Evolutionary conservation across 2,888 invertebrate genomes (phyloP).

Genomic region (Drosophila picticornis): DNA sequence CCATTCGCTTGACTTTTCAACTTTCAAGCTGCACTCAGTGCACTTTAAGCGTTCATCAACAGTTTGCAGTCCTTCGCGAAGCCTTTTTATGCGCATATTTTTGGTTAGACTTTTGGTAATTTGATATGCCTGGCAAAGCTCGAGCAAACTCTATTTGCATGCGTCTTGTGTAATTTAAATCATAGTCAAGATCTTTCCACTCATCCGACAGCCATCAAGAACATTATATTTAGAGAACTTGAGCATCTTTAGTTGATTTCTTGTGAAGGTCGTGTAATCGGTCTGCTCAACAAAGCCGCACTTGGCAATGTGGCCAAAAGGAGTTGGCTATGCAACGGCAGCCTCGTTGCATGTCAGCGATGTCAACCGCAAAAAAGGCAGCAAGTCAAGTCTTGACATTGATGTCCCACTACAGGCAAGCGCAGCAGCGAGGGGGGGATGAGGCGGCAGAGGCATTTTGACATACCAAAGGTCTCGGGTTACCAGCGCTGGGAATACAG

Average conservation of each 20-base stretch:
- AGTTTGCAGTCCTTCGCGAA: slow-evolving; percentile 17
- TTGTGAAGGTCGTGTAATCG: slow-evolving; percentile 19
- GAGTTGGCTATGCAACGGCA: slow-evolving; percentile 19
- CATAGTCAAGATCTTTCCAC: not conserved
- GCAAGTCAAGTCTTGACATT: slow-evolving; percentile 64
- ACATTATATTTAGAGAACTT: not conserved
- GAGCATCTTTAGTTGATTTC: not conserved
- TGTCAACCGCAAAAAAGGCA: slow-evolving; percentile 65
- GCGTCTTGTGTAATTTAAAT: slow-evolving; percentile 6
- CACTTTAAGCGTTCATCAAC: slow-evolving; percentile 11
- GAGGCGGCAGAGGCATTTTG: slow-evolving; percentile 34
- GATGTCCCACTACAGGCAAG: slow-evolving; percentile 53
- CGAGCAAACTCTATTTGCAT: not conserved
- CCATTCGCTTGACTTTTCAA: slow-evolving; percentile 38
- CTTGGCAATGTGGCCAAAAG: slow-evolving; percentile 38
- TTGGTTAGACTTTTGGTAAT: slow-evolving; percentile 66
- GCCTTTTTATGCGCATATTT: slow-evolving; percentile 65
- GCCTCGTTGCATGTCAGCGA: slow-evolving; percentile 41
- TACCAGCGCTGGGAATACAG: slow-evolving; percentile 68
- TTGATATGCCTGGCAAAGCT: slow-evolving; percentile 47
- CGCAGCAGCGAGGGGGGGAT: slow-evolving; percentile 4
- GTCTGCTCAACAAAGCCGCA: slow-evolving; percentile 29
- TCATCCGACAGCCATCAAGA: slow-evolving; percentile 6
- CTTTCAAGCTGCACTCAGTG: slow-evolving; percentile 16
- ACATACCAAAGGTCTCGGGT: slow-evolving; percentile 73